A percentile compares a stretch with the other conserved stretches of the same genome.
Conservation (phyloP, 1,140 invertebrate species). For the Hyposmocoma kahamanoa region DNA sequence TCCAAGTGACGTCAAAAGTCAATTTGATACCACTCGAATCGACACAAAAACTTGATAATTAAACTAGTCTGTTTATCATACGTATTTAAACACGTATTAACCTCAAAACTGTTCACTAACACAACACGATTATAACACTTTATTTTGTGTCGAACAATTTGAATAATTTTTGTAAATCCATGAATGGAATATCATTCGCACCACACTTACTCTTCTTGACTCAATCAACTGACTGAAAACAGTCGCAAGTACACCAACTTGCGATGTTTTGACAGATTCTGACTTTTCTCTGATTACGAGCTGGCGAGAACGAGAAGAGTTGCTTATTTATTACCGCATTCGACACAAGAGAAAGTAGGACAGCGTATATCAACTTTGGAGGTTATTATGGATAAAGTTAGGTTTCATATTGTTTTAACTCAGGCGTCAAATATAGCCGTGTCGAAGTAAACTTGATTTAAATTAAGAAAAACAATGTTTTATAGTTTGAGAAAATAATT, state of each 20-base stretch:
- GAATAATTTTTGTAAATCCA: neutral
- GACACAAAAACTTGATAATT: conserved; percentile 46
- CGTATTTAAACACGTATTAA: conserved; percentile 21
- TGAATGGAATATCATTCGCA: neutral
- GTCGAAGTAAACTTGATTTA: too few species aligned
- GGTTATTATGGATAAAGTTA: too few species aligned
- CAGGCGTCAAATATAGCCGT: too few species aligned
- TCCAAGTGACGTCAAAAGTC: conserved; percentile 61
- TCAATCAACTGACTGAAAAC: neutral
- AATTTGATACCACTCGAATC: conserved; percentile 59
- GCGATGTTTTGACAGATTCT: conserved; percentile 1
- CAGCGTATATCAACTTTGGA: too few species aligned
- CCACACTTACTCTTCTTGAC: neutral
- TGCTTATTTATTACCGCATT: too few species aligned
- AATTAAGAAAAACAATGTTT: too few species aligned
- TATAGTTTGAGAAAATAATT: too few species aligned
- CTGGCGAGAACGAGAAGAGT: neutral
- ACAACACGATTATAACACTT: conserved; percentile 22
- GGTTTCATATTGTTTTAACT: too few species aligned
- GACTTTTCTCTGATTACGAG: too few species aligned
- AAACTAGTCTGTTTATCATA: neutral
- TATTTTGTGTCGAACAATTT: neutral
- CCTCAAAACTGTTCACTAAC: conserved; percentile 29
- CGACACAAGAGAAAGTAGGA: too few species aligned
- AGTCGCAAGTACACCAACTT: neutral